Evolutionary conservation across 1,140 invertebrate species (phyloP), one percentile per base, ranked within the genome.

Genomic region (Drosophila busckii): DNA sequence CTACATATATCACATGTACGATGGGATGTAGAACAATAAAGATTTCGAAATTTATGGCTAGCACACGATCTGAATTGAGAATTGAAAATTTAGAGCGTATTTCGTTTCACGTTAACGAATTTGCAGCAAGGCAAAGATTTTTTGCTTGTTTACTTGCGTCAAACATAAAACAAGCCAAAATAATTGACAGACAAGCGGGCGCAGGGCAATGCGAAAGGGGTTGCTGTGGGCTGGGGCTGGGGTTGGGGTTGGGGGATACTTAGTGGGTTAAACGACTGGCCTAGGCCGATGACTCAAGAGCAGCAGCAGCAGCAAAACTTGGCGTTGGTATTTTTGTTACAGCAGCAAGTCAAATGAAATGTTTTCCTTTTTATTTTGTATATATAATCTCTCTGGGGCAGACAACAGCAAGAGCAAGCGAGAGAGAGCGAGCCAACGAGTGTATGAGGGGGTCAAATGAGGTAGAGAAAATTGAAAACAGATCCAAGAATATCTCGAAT

Each of bases 281-380:
- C 69, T 75, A 75, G 70, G 70, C 66, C 60, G 70, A 75, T 75
- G 70, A 75, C 70, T 75, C 70, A 75, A 76, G 70, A 69, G 64
- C 59, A 71, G 20, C 31, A 32, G 41, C 69, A 75, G n/a, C n/a
- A n/a, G n/a, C n/a, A n/a, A n/a, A n/a, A 70, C 70, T 75, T 75
- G 70, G 64, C 70, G 70, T 76, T 75, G 70, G 70, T 75, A 75
- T 75, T 75, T 75, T 75, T 35, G 70, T 75, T 75, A 75, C 70
- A 69, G 70, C 69, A 63, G 46, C 64, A 58, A 63, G 17, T 26
- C 9, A 62, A 75, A 63, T 37, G 44, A 50, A 70, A 55, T 67
- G 48, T 62, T 70, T 60, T 60, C 60, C 37, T 61, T 61, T 53
- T 61, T 60, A 40, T 60, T 61, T 69, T 73, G 70, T 73, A 69